These are phyloP conservation scores for Avahi laniger DNA, from an alignment of 2,797 vertebrate species.

Conservation along the genomic window DNA sequence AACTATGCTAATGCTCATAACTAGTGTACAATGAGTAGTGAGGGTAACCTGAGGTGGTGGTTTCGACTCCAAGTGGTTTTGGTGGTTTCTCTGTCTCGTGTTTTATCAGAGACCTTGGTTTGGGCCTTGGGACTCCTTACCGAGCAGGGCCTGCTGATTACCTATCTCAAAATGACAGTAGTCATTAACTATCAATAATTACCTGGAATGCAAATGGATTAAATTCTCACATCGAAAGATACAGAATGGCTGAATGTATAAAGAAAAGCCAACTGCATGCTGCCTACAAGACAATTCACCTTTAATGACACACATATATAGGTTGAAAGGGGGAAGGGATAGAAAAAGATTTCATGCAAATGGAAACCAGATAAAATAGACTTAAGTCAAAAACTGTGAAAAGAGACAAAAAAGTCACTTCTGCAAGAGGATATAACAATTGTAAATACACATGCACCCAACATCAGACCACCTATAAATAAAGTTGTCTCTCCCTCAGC, in stretches of 20 bases:
- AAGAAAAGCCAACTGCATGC: background rate
- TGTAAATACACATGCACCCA: background rate
- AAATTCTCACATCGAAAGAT: background rate
- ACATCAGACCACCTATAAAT: background rate
- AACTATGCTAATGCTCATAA: too few species aligned
- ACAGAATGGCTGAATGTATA: background rate
- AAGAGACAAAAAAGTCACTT: background rate
- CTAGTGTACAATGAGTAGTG: too few species aligned
- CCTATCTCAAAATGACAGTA: background rate
- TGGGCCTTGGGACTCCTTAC: too few species aligned
- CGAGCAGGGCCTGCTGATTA: too few species aligned
- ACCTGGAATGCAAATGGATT: background rate
- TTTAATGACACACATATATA: background rate
- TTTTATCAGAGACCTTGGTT: too few species aligned
- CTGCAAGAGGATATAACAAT: background rate
- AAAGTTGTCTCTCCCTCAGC: background rate
- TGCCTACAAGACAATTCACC: too few species aligned
- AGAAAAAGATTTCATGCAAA: background rate
- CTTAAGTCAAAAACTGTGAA: background rate
- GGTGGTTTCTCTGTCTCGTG: too few species aligned
- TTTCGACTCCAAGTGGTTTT: too few species aligned
- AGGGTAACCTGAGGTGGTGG: too few species aligned
- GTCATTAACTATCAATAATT: background rate
- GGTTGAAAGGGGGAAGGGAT: background rate
- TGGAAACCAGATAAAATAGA: background rate